These are phyloP conservation scores for Coelopa pilipes DNA, from an alignment of 2,888 invertebrate species.

Conservation along the genomic window DNA sequence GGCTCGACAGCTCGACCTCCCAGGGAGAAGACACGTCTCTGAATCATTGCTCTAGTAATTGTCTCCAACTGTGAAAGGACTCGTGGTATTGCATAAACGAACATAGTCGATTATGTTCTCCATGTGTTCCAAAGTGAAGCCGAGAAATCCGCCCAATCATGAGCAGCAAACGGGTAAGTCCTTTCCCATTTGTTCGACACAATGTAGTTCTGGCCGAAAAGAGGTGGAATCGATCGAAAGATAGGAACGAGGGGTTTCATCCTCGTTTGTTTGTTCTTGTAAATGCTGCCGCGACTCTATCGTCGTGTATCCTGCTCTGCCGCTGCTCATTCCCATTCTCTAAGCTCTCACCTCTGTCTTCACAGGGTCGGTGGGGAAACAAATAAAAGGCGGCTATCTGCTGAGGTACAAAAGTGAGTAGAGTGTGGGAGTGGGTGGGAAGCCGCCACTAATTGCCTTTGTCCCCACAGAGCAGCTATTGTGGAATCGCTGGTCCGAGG, in stretches of 20 bases:
- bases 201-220: too few relatives aligned
- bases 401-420: conserved; percentile 81
- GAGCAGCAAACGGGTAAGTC: conserved; percentile 63
- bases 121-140: conserved; percentile 66
- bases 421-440: background rate
- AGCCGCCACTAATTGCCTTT: conserved; percentile 19
- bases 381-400: conserved; percentile 81
- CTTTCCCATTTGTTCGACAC: too few relatives aligned
- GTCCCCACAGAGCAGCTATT: conserved; percentile 76
- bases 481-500: conserved; percentile 83
- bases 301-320: background rate
- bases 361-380: conserved; percentile 74
- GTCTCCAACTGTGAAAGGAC: conserved; percentile 10
- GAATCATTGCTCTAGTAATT: too few relatives aligned
- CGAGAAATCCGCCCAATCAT: conserved; percentile 56
- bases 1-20: background rate
- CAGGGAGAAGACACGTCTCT: too few relatives aligned
- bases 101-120: conserved; percentile 60
- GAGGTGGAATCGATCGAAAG: too few relatives aligned
- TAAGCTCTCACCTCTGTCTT: conserved; percentile 43
- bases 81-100: conserved; percentile 18
- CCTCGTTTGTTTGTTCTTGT: too few relatives aligned
- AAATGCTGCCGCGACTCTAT: too few relatives aligned
- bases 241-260: too few relatives aligned
- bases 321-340: conserved; percentile 38